Conservation (phyloP, 2,113 vertebrate genomes). For the Rhinopomastus cyanomelas region DNA sequence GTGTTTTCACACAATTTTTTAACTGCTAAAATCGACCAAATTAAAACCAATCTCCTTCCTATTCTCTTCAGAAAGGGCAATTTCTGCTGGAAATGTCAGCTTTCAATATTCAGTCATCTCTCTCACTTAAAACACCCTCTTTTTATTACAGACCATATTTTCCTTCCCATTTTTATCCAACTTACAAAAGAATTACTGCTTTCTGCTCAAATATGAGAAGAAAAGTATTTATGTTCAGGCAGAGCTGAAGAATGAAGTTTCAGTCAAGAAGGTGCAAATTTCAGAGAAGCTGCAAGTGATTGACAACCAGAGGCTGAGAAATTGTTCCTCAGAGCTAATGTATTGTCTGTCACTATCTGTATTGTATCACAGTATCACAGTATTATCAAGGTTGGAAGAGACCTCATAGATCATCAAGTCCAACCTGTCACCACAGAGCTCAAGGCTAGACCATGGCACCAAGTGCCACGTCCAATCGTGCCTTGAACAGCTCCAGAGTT, state of each 20-base stretch:
- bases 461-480: too few relatives aligned
- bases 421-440: too few relatives aligned
- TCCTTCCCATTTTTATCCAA: not conserved
- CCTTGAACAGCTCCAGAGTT: too few relatives aligned
- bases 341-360: too few relatives aligned
- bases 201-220: not conserved
- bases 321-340: not conserved
- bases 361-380: too few relatives aligned
- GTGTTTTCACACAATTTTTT: not conserved
- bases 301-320: not conserved
- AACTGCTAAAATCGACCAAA: not conserved
- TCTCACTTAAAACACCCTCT: not conserved
- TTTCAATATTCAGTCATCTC: not conserved
- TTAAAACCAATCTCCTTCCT: not conserved
- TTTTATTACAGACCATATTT: not conserved
- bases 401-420: too few relatives aligned
- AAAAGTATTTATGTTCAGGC: not conserved
- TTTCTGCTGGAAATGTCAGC: not conserved
- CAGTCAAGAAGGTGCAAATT: not conserved
- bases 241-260: not conserved
- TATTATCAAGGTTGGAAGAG: too few relatives aligned
- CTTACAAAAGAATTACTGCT: not conserved
- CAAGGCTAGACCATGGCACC: too few relatives aligned
- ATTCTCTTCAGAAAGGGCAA: not conserved
- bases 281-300: not conserved